Percentiles rank a stretch among this genome's conserved stretches.
These are phyloP conservation scores for Drosophila kuntzei DNA, from an alignment of 2,888 invertebrate species.

Conservation along the genomic window DNA sequence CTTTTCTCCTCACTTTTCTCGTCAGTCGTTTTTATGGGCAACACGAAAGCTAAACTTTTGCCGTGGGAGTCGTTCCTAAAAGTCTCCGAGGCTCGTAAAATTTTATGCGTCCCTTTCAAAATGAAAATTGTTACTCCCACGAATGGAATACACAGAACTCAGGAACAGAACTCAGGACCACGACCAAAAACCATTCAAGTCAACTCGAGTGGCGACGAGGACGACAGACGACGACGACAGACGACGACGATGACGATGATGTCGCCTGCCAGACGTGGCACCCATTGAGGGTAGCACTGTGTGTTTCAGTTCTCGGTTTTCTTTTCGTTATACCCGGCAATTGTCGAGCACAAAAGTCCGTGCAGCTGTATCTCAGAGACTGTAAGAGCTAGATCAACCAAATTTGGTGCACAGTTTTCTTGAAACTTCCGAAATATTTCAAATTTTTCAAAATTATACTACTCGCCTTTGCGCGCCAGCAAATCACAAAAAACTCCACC, in stretches of 20 bases:
- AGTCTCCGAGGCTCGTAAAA: constrained; percentile 64
- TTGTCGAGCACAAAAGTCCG: not conserved
- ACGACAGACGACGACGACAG: constrained; percentile 17
- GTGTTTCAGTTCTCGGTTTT: constrained; percentile 12
- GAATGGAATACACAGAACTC: constrained; percentile 26
- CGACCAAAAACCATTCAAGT: constrained; percentile 63
- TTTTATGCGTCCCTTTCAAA: constrained; percentile 73
- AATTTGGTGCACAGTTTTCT: too few relatives aligned
- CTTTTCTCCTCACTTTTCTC: not conserved
- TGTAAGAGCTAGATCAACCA: not conserved
- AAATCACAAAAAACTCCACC: too few relatives aligned
- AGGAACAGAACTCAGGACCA: constrained; percentile 27
- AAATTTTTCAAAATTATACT: too few relatives aligned
- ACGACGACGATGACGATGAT: constrained; percentile 40
- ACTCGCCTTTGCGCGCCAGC: too few relatives aligned
- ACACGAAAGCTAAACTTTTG: constrained; percentile 78
- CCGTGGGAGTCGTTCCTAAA: constrained; percentile 68
- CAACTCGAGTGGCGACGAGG: constrained; percentile 70
- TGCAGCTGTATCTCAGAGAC: not conserved
- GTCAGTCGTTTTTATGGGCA: constrained; percentile 69
- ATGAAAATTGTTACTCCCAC: constrained; percentile 78
- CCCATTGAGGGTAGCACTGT: constrained; percentile 58
- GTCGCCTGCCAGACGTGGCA: constrained; percentile 75
- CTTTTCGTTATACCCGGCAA: not conserved
- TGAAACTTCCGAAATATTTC: not conserved